Conservation (phyloP, 2,113 vertebrate genomes). For the Cryptomyrus ogoouensis region DNA sequence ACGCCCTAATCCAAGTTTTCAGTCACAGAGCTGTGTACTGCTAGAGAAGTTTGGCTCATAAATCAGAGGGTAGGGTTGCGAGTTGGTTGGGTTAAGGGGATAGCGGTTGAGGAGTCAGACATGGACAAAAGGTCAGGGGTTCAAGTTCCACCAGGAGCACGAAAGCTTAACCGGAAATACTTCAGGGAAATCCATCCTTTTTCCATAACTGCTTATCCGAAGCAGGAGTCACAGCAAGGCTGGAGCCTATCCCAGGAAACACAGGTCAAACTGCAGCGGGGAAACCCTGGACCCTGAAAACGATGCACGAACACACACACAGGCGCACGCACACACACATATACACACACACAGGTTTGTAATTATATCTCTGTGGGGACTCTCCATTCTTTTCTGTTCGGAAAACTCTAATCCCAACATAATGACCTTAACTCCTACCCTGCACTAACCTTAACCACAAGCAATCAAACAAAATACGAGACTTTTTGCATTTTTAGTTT, state of each 20-base stretch:
- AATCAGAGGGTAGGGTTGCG: not conserved
- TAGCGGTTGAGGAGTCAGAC: not conserved
- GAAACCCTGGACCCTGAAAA: not conserved
- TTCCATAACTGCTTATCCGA: not conserved
- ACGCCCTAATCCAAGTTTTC: not conserved
- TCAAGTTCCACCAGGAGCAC: not conserved
- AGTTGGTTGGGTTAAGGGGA: not conserved
- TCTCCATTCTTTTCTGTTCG: not conserved
- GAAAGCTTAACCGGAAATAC: not conserved
- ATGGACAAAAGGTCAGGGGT: not conserved
- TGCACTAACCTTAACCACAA: not conserved
- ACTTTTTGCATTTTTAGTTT: not conserved
- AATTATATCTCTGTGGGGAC: not conserved
- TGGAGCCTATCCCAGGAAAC: not conserved
- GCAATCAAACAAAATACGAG: not conserved
- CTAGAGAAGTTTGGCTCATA: not conserved
- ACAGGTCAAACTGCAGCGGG: not conserved
- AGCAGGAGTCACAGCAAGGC: not conserved
- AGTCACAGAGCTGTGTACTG: not conserved
- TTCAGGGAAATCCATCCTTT: not conserved
- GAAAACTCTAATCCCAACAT: not conserved
- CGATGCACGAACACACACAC: not conserved
- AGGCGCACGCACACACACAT: not conserved
- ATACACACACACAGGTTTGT: not conserved
- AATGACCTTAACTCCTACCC: not conserved